Evolutionary conservation across 2,797 vertebrate species (phyloP).

Genomic region (Rhadinocentrus ornatus): DNA sequence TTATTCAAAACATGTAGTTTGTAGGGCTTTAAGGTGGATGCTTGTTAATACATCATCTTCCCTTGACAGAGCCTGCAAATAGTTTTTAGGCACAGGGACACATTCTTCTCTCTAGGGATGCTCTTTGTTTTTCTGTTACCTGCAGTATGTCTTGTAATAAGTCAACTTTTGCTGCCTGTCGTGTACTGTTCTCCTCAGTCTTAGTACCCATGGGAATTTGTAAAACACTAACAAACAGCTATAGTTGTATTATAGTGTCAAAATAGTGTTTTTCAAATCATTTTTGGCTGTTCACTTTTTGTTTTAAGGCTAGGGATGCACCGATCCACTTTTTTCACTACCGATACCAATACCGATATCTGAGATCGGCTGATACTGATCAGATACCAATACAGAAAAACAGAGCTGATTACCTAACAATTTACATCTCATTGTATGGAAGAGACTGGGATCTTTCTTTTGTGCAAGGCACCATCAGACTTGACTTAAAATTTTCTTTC

Average conservation of each 20-base stretch:
- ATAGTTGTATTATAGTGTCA: background rate
- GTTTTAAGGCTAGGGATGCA: background rate
- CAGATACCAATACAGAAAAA: too few relatives aligned
- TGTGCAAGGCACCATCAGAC: too few relatives aligned
- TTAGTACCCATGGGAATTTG: conserved; percentile 1
- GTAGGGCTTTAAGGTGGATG: background rate
- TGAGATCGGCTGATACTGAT: too few relatives aligned
- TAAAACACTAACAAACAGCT: background rate
- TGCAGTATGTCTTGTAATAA: conserved; percentile 15
- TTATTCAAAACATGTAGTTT: background rate
- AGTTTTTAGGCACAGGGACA: conserved; percentile 33
- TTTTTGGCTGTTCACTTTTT: background rate
- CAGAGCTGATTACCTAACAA: too few relatives aligned
- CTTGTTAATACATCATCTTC: conserved; percentile 19
- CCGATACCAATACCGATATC: too few relatives aligned
- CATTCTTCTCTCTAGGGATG: conserved; percentile 21
- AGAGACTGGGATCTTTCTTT: too few relatives aligned
- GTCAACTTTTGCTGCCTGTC: conserved; percentile 10
- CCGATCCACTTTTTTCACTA: too few relatives aligned
- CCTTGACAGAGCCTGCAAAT: conserved; percentile 9
- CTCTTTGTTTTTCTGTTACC: conserved; percentile 36
- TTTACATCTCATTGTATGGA: too few relatives aligned
- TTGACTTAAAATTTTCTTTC: too few relatives aligned
- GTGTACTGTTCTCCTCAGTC: background rate
- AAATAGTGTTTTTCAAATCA: background rate